Evolutionary conservation across 2,113 vertebrate species (phyloP).

Genomic region (Gavialis gangeticus): DNA sequence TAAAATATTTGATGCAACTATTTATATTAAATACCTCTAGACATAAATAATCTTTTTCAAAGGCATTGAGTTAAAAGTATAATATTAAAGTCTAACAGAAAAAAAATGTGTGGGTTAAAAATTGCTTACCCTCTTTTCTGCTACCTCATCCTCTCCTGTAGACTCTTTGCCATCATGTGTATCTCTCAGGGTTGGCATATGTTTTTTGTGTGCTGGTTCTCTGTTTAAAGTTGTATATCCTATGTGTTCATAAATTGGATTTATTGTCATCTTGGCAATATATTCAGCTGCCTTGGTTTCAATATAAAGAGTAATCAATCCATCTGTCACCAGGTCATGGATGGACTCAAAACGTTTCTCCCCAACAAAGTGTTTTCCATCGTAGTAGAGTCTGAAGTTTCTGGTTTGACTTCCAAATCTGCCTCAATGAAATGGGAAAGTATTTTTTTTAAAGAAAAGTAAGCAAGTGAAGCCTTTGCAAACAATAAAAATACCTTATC

Average conservation of each 20-base stretch:
- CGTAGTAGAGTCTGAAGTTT: conserved; percentile 91
- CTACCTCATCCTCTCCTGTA: conserved; percentile 84
- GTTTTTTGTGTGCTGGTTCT: conserved; percentile 93
- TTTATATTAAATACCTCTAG: conserved; percentile 23
- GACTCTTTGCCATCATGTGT: conserved; percentile 85
- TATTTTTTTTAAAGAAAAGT: conserved; percentile 75
- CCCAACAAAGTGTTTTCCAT: conserved; percentile 91
- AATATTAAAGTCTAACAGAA: conserved; percentile 62
- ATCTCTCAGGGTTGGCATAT: conserved; percentile 87
- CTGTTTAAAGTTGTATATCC: conserved; percentile 95
- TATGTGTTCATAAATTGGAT: conserved; percentile 92
- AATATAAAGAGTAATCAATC: conserved; percentile 91
- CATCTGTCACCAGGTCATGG: conserved; percentile 91
- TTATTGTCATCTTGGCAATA: conserved; percentile 92
- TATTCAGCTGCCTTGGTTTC: conserved; percentile 91
- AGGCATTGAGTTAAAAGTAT: conserved; percentile 13
- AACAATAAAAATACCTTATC: conserved; percentile 62
- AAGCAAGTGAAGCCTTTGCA: conserved; percentile 75
- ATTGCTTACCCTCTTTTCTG: conserved; percentile 94
- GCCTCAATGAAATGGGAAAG: conserved; percentile 82
- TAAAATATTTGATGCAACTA: neutral
- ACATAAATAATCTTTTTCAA: conserved; percentile 16
- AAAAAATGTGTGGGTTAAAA: conserved; percentile 70
- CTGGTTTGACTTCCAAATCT: conserved; percentile 92
- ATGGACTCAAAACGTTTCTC: conserved; percentile 91